Conservation (phyloP, 2,888 invertebrate species). For the Lithodes maja region DNA sequence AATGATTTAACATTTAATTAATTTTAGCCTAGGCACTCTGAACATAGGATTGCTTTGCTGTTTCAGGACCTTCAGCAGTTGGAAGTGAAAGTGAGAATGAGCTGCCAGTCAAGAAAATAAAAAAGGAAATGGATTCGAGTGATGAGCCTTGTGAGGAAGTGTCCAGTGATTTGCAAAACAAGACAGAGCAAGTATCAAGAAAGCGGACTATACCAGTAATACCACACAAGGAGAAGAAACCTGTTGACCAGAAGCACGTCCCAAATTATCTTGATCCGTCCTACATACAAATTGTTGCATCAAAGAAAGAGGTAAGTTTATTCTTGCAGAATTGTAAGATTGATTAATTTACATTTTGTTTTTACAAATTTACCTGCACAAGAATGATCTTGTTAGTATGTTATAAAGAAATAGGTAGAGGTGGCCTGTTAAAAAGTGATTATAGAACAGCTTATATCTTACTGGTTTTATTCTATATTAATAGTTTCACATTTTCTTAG, state of each 20-base stretch:
- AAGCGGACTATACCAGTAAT: background rate
- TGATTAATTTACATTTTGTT: no score
- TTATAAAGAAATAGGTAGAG: no score
- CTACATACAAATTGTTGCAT: conserved; percentile 49
- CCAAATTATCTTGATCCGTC: conserved; percentile 6
- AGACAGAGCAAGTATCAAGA: background rate
- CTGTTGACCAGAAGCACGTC: background rate
- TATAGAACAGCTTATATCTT: no score
- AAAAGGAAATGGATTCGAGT: background rate
- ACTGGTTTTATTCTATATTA: no score
- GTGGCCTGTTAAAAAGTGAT: no score
- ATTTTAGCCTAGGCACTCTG: no score
- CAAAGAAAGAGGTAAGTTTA: conserved; percentile 51
- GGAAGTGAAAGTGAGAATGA: conserved; percentile 1
- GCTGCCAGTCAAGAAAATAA: conserved; percentile 22
- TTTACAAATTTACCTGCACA: no score
- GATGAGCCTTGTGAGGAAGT: background rate
- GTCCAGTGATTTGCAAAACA: background rate
- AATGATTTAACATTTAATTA: no score
- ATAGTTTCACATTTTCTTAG: conserved; percentile 3
- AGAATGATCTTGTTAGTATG: no score
- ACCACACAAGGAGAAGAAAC: background rate
- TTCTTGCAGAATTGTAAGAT: background rate
- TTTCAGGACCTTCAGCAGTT: conserved; percentile 33
- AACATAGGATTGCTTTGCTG: background rate